Conservation (phyloP, 2,797 vertebrate species). For the Naso thynnoides region DNA sequence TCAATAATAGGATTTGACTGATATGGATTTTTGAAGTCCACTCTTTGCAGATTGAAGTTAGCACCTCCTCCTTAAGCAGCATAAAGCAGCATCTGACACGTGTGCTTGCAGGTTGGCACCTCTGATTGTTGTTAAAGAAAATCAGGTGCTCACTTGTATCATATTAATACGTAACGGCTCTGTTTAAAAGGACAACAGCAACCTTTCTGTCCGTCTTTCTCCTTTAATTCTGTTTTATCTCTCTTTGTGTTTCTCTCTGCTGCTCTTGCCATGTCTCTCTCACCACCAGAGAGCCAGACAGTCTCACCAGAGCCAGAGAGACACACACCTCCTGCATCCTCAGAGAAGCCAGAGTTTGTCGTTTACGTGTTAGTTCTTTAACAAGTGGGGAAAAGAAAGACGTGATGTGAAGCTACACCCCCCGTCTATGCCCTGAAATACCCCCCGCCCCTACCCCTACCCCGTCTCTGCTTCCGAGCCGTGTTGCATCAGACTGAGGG, state of each 20-base stretch:
- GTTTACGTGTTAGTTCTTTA: constrained; percentile 58
- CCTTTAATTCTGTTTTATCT: neutral
- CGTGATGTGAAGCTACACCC: constrained; percentile 17
- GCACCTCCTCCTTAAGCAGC: constrained; percentile 22
- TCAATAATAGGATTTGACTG: constrained; percentile 66
- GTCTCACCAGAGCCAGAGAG: constrained; percentile 38
- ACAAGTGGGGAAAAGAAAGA: constrained; percentile 53
- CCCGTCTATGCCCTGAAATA: constrained; percentile 19
- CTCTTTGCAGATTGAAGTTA: constrained; percentile 43
- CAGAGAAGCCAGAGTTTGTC: constrained; percentile 59
- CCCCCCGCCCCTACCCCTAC: constrained; percentile 11
- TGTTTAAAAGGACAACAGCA: constrained; percentile 8
- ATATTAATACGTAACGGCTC: neutral
- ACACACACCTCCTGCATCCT: constrained; percentile 53
- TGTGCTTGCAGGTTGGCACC: constrained; percentile 16
- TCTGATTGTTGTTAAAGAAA: neutral
- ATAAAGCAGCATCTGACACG: constrained; percentile 5
- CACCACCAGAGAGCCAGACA: constrained; percentile 36
- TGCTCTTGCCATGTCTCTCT: constrained; percentile 7
- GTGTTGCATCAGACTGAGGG: constrained; percentile 65
- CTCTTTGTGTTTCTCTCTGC: constrained; percentile 1
- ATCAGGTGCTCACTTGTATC: constrained; percentile 6
- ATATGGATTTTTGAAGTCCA: constrained; percentile 60
- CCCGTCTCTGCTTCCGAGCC: constrained; percentile 32
- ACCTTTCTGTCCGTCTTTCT: constrained; percentile 3